phyloP scores from a whole-genome alignment of 2,113 vertebrate species.

The Oenanthe oenanthe region DNA sequence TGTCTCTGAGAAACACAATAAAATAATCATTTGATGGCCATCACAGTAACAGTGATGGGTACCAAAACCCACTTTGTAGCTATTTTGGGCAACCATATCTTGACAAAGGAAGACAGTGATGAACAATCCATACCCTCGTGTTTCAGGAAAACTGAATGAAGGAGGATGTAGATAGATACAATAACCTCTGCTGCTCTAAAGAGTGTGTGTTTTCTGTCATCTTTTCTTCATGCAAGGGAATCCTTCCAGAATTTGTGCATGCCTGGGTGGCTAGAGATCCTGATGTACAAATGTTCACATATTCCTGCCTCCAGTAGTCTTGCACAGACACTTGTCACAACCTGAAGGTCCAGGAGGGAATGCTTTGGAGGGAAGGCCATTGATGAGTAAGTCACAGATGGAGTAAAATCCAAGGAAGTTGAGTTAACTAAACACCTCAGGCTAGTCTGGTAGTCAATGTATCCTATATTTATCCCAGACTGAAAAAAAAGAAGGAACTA shows the following conservation, averaged over 20 bases:
- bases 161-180: not conserved
- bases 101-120: not conserved
- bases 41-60: not conserved
- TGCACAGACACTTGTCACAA: not conserved
- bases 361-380: not conserved
- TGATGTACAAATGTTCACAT: not conserved
- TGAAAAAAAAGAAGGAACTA: not conserved
- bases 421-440: not conserved
- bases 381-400: not conserved
- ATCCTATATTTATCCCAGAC: not conserved
- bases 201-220: not conserved
- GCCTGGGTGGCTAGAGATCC: not conserved
- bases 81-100: not conserved
- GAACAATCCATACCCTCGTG: not conserved
- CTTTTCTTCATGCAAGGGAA: not conserved
- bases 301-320: not conserved
- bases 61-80: not conserved
- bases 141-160: not conserved
- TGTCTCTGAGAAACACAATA: not conserved
- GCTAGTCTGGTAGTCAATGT: not conserved
- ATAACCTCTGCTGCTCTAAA: not conserved
- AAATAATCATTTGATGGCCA: not conserved
- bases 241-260: not conserved
- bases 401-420: not conserved
- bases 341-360: not conserved